Evolutionary conservation across 2,113 vertebrate genomes (phyloP), one percentile per base, ranked within the genome.

Genomic region (Scytalopus superciliaris): DNA sequence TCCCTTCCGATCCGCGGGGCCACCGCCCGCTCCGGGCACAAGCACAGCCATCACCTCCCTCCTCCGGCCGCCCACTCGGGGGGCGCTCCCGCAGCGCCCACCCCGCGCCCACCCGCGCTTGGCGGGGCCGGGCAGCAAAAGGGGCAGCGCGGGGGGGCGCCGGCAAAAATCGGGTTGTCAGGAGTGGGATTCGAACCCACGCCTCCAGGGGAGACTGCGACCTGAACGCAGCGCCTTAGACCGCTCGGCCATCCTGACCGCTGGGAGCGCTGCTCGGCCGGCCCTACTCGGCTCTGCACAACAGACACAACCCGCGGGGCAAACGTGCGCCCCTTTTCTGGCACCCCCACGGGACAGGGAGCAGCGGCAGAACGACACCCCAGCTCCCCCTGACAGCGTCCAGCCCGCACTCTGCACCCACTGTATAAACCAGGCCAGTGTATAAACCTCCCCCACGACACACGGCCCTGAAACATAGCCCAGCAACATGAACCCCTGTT

Each of bases 171-270:
- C 0, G 0, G 0, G 0, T 4, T 96, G 96, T 97, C 96, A 97
- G 97, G 85, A 96, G 96, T 96, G 92, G 94, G 94, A 97, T 97
- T 98, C 96, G 96, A 97, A 98, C 97, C 97, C 97, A 97, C 96
- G 96, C 93, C 96, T 97, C 97, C 95, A 98, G 97, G 33, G 94
- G 97, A 98, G 98, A 98, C 98, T 97, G 97, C 96, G 96, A 97
- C 97, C 97, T 98, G 97, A 98, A 98, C 97, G 96, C 98, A 98
- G 97, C 97, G 96, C 98, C 98, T 98, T 98, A 98, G 98, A 98
- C 98, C 97, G 97, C 98, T 98, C 97, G 97, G 98, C 98, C 98
- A 98, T 98, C 97, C 97, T 98, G 96, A 98, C 97, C 0, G 28
- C 5, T 66, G 11, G 0, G 0, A 0, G 0, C 0, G 0, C 0